phyloP scores from a whole-genome alignment of 2,888 invertebrate genomes.

The Mystacides longicornis region DNA sequence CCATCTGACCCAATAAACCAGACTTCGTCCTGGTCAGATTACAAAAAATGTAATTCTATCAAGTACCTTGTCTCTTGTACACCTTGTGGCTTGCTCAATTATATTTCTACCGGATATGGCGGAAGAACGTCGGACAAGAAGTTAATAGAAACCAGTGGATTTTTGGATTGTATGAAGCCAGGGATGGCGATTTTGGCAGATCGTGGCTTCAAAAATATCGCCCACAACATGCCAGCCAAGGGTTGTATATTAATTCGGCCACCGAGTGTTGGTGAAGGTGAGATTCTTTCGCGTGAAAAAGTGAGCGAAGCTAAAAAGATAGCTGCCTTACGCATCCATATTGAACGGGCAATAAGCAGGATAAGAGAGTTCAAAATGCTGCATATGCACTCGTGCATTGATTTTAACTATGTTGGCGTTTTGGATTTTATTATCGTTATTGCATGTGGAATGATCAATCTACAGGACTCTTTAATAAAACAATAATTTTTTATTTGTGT shows the following conservation, averaged over 20 bases:
- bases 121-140: not conserved
- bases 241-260: constrained; percentile 3
- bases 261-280: not conserved
- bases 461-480: constrained; percentile 2
- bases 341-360: constrained; percentile 7
- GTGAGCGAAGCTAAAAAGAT: not conserved
- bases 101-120: constrained; percentile 7
- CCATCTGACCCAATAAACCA: not conserved
- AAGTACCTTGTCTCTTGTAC: constrained; percentile 1
- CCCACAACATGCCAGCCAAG: not conserved
- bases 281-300: not conserved
- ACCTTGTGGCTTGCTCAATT: constrained; percentile 5
- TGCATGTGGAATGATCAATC: constrained; percentile 1
- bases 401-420: not conserved
- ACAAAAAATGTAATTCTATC: not conserved
- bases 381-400: not conserved
- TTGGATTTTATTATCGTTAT: not conserved
- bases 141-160: constrained; percentile 2
- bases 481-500: no score
- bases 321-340: constrained; percentile 6
- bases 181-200: constrained; percentile 6
- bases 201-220: constrained; percentile 9
- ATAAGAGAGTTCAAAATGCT: constrained; percentile 6
- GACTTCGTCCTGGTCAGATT: not conserved
- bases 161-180: not conserved